Evolutionary conservation across 2,113 vertebrate species (phyloP).

Genomic region (Abramis brama): DNA sequence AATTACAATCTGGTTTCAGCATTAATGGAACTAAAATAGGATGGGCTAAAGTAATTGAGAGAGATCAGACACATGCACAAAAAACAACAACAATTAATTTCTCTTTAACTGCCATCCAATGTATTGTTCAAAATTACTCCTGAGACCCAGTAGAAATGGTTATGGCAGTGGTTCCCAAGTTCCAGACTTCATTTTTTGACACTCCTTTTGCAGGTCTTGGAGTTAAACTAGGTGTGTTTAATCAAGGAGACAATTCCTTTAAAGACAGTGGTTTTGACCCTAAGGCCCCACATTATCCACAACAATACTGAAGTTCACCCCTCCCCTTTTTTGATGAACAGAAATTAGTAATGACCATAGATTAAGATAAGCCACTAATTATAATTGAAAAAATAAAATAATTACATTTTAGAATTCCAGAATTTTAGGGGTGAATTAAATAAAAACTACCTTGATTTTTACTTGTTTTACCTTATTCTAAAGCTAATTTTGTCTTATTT

Average conservation of each 20-base stretch:
- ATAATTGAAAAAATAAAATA: neutral
- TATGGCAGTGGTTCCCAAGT: neutral
- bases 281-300: neutral
- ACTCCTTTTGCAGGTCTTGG: neutral
- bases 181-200: neutral
- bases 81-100: neutral
- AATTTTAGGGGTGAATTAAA: neutral
- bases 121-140: neutral
- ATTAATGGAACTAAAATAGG: constrained; percentile 58
- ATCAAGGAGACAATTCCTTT: neutral
- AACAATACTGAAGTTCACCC: neutral
- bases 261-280: neutral
- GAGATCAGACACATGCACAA: constrained; percentile 9
- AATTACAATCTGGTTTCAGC: constrained; percentile 58
- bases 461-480: neutral
- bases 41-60: constrained; percentile 37
- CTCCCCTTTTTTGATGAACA: neutral
- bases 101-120: neutral
- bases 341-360: neutral
- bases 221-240: neutral
- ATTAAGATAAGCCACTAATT: neutral
- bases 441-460: neutral
- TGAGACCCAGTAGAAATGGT: neutral
- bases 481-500: neutral
- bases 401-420: neutral